phyloP scores from a whole-genome alignment of 2,113 vertebrate genomes.

The Microtus ochrogaster region DNA sequence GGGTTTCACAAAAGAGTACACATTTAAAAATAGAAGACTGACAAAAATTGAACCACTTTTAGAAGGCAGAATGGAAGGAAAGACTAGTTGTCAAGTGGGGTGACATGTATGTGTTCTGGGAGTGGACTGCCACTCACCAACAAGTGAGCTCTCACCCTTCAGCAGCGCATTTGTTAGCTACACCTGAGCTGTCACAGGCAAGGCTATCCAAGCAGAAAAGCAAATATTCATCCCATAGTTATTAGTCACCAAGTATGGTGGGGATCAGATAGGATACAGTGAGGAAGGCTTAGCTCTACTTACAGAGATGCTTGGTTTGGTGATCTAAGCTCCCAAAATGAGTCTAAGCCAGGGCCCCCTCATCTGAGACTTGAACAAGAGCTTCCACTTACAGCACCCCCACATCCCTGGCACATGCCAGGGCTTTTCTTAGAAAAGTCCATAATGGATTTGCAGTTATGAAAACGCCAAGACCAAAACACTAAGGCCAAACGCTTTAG shows the following conservation, averaged over 20 bases:
- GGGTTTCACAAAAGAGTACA: slow-evolving; percentile 44
- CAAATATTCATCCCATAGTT: neutral
- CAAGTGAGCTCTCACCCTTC: neutral
- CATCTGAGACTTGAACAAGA: neutral
- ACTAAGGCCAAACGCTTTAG: slow-evolving; percentile 24
- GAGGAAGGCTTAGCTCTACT: neutral
- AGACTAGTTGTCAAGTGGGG: neutral
- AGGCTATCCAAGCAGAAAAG: neutral
- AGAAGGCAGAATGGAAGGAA: neutral
- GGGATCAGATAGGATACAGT: neutral
- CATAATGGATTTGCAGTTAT: slow-evolving; percentile 56
- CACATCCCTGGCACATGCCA: neutral
- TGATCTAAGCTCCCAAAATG: neutral
- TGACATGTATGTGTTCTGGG: neutral
- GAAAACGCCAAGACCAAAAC: slow-evolving; percentile 58
- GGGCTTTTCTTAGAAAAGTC: slow-evolving; percentile 68
- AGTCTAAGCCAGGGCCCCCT: neutral
- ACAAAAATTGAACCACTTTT: neutral
- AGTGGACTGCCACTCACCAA: neutral
- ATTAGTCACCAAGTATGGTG: neutral
- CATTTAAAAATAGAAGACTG: neutral
- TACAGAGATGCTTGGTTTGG: neutral
- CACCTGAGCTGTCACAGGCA: neutral
- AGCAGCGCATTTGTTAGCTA: neutral
- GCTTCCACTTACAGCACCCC: no score